phyloP scores from a whole-genome alignment of 1,140 invertebrate genomes.

The Phenacoccus solenopsis region DNA sequence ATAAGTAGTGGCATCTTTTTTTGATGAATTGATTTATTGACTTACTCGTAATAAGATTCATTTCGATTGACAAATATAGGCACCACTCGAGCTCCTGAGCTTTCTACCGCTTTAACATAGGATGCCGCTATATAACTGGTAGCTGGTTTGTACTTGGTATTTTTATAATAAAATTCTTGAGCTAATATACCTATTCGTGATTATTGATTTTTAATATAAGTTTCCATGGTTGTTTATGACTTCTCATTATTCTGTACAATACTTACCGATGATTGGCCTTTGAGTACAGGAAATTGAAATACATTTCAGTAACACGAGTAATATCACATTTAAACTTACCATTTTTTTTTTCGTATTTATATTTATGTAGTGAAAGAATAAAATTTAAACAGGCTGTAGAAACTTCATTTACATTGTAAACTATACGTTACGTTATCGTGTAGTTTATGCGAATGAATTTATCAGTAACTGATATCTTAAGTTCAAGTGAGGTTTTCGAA shows the following conservation, averaged over 20 bases:
- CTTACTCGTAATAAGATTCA: slow-evolving; percentile 27
- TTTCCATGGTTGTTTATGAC: too few relatives aligned
- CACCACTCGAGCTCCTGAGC: slow-evolving; percentile 63
- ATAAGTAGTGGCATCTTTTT: too few relatives aligned
- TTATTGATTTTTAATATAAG: too few relatives aligned
- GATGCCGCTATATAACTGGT: slow-evolving; percentile 58
- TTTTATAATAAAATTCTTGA: neutral
- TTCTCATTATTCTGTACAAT: too few relatives aligned
- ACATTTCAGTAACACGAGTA: neutral
- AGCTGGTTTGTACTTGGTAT: neutral
- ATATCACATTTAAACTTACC: neutral
- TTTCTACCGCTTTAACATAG: slow-evolving; percentile 76
- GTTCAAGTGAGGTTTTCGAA: too few relatives aligned
- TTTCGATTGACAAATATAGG: slow-evolving; percentile 44
- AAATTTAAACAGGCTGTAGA: too few relatives aligned
- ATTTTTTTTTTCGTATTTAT: neutral
- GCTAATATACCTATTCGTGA: neutral
- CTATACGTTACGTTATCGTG: too few relatives aligned
- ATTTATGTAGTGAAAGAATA: too few relatives aligned
- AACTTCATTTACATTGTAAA: too few relatives aligned
- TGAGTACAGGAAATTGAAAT: neutral
- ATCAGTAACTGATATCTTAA: too few relatives aligned
- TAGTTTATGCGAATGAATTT: too few relatives aligned
- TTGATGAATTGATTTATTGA: too few relatives aligned
- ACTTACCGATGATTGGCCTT: neutral